Percentiles rank a stretch among this genome's conserved stretches.
These are phyloP conservation scores for Urocolius indicus DNA, from an alignment of 2,113 vertebrate species.

Conservation along the genomic window DNA sequence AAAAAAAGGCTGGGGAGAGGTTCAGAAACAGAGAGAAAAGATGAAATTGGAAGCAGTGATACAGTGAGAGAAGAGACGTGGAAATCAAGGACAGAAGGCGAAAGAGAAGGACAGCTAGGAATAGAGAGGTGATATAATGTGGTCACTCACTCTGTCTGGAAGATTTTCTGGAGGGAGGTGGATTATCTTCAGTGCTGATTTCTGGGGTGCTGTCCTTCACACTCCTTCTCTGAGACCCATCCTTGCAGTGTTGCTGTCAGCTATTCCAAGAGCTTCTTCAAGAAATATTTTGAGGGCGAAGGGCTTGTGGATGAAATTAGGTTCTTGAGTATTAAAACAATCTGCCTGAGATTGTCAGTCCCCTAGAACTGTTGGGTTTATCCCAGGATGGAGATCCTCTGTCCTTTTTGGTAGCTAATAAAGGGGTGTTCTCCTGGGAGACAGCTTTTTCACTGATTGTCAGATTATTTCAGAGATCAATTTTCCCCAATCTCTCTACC, in stretches of 20 bases:
- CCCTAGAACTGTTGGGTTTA: conserved; percentile 13
- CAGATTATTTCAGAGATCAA: background rate
- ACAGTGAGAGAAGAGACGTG: background rate
- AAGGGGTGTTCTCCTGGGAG: background rate
- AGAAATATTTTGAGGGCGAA: conserved; percentile 5
- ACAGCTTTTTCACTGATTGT: background rate
- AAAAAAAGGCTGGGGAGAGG: background rate
- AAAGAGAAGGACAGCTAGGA: conserved; percentile 15
- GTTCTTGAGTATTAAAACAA: conserved; percentile 27
- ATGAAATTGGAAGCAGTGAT: conserved; percentile 36
- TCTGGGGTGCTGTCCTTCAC: conserved; percentile 56
- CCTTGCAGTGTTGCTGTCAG: conserved; percentile 17
- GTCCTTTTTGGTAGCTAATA: background rate
- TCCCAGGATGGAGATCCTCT: background rate
- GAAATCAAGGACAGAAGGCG: background rate
- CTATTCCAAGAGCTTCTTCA: conserved; percentile 51
- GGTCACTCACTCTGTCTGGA: conserved; percentile 62
- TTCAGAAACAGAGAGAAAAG: conserved; percentile 18
- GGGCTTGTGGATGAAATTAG: conserved; percentile 23
- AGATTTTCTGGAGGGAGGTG: conserved; percentile 51
- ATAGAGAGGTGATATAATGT: conserved; percentile 17
- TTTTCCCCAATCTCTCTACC: background rate
- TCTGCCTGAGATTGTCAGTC: background rate
- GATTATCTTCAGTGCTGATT: conserved; percentile 34
- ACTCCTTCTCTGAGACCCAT: conserved; percentile 46